These are phyloP conservation scores for Nymphalis polychloros DNA, from an alignment of 2,888 invertebrate genomes.

Conservation along the genomic window DNA sequence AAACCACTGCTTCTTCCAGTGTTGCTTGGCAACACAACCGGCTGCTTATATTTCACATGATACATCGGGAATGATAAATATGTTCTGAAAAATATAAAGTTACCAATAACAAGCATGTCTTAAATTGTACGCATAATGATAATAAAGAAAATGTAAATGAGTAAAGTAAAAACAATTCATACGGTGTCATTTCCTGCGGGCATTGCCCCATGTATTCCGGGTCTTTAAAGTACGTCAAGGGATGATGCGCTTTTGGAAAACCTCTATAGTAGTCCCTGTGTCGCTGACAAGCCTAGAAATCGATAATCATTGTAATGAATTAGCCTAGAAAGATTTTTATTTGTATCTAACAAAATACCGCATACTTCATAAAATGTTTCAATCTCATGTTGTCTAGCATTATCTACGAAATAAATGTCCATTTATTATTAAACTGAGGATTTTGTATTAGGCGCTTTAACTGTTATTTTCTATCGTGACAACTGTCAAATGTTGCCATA, in stretches of 20 bases:
- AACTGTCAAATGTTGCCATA: neutral
- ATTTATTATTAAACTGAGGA: conserved; percentile 27
- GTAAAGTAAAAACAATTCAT: conserved; percentile 43
- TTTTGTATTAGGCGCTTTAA: conserved; percentile 10
- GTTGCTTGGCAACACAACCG: conserved; percentile 76
- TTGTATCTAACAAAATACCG: neutral
- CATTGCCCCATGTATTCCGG: conserved; percentile 79
- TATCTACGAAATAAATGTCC: conserved; percentile 68
- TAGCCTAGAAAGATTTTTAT: too few species aligned
- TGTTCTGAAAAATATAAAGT: conserved; percentile 57
- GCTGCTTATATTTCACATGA: conserved; percentile 83
- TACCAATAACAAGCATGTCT: neutral
- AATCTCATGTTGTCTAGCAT: conserved; percentile 68
- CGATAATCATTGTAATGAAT: neutral
- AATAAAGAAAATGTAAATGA: neutral
- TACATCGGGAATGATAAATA: conserved; percentile 81
- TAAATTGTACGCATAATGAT: neutral
- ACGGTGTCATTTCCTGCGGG: conserved; percentile 80
- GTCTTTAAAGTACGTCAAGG: conserved; percentile 80
- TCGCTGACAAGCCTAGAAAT: conserved; percentile 76
- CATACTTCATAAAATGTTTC: conserved; percentile 74
- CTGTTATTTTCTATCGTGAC: conserved; percentile 1
- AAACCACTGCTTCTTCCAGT: conserved; percentile 74
- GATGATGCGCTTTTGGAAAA: conserved; percentile 80
- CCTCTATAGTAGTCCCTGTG: conserved; percentile 84